A percentile compares a stretch with the other conserved stretches of the same genome.
Conservation (phyloP, 2,797 vertebrate species). For the Dipus sagitta region DNA sequence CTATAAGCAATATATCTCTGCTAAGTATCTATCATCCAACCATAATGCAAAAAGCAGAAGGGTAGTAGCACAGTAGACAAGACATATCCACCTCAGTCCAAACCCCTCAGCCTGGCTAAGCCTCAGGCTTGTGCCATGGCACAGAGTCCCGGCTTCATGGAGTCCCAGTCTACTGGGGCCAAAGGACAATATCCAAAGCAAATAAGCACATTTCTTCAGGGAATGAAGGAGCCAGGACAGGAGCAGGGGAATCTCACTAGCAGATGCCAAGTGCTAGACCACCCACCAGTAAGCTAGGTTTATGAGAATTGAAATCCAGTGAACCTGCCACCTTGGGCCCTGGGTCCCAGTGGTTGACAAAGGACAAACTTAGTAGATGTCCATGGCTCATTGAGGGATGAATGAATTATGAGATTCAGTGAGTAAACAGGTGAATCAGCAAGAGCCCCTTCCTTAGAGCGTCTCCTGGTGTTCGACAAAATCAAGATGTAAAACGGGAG, state of each 20-base stretch:
- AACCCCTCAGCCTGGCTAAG: background rate
- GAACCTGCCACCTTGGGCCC: background rate
- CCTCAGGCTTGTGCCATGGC: accelerated
- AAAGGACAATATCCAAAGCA: background rate
- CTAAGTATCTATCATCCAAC: no score
- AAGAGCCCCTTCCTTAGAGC: no score
- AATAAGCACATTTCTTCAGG: background rate
- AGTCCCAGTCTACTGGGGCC: background rate
- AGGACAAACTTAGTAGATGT: background rate
- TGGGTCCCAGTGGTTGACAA: background rate
- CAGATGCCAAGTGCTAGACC: accelerated
- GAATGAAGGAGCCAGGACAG: no score
- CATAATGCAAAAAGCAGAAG: background rate
- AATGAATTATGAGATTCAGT: accelerated
- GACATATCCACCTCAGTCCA: background rate
- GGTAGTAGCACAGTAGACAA: background rate
- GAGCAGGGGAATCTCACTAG: no score
- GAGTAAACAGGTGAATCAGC: background rate
- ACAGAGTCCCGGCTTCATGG: background rate
- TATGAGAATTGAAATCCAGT: background rate
- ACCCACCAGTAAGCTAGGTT: background rate
- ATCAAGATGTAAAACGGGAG: background rate
- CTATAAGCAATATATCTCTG: background rate
- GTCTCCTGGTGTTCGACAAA: no score
- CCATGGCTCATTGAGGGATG: background rate